These are phyloP conservation scores for Xyrichtys novacula DNA, from an alignment of 2,797 vertebrate species.

Conservation along the genomic window DNA sequence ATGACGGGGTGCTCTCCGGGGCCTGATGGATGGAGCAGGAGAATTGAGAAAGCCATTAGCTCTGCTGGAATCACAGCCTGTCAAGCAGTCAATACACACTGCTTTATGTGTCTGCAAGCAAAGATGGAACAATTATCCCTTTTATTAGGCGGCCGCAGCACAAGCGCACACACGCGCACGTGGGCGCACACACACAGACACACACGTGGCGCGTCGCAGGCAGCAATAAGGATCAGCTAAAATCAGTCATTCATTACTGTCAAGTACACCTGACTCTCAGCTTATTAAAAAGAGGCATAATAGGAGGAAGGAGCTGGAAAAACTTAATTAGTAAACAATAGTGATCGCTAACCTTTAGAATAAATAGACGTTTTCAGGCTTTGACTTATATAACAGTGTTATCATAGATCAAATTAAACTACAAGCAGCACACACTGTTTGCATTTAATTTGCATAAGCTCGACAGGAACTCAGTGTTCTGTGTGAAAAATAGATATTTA, in stretches of 20 bases:
- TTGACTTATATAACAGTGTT: conserved; percentile 60
- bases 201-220: conserved; percentile 29
- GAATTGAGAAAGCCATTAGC: conserved; percentile 89
- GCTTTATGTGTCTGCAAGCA: conserved; percentile 87
- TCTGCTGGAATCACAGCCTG: conserved; percentile 83
- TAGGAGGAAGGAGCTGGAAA: conserved; percentile 80
- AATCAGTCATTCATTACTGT: conserved; percentile 91
- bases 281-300: conserved; percentile 90
- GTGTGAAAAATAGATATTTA: conserved; percentile 4
- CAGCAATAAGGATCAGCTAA: conserved; percentile 86
- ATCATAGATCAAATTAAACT: conserved; percentile 59
- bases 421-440: conserved; percentile 38
- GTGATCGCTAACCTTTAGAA: conserved; percentile 82
- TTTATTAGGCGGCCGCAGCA: conserved; percentile 82
- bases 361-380: conserved; percentile 75
- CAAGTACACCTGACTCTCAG: conserved; percentile 85
- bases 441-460: conserved; percentile 56
- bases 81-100: conserved; percentile 88
- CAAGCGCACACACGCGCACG: conserved; percentile 2
- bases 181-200: conserved; percentile 19
- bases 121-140: conserved; percentile 88
- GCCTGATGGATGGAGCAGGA: conserved; percentile 85
- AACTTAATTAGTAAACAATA: conserved; percentile 90
- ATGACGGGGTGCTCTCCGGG: conserved; percentile 81
- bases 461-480: conserved; percentile 7